Percentiles rank a stretch among this genome's conserved stretches.
These are phyloP conservation scores for Leptinotarsa rubiginosa DNA, from an alignment of 2,888 invertebrate species.

Conservation along the genomic window DNA sequence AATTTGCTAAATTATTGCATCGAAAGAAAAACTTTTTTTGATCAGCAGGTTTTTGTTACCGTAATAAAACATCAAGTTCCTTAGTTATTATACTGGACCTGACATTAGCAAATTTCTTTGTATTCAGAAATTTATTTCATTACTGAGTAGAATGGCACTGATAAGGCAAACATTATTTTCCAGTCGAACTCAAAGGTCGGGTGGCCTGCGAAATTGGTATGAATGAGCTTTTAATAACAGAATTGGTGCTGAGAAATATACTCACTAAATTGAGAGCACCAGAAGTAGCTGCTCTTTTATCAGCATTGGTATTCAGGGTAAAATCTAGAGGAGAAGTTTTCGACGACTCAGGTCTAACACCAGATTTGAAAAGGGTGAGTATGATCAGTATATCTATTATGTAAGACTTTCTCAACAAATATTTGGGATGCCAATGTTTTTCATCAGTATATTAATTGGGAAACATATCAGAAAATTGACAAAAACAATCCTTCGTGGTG, in stretches of 20 bases:
- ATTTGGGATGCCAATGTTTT: too few relatives aligned
- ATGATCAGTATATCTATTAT: not conserved
- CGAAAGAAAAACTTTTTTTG: too few relatives aligned
- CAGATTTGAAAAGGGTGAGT: conserved; percentile 70
- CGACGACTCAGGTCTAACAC: conserved; percentile 64
- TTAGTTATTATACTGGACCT: too few relatives aligned
- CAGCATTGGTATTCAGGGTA: conserved; percentile 92
- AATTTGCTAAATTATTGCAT: too few relatives aligned
- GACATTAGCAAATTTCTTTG: not conserved
- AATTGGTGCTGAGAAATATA: conserved; percentile 90
- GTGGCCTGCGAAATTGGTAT: conserved; percentile 90
- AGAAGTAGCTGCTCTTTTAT: conserved; percentile 94
- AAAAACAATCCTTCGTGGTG: too few relatives aligned
- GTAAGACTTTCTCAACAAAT: too few relatives aligned
- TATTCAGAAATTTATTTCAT: not conserved
- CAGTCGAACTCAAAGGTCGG: conserved; percentile 83
- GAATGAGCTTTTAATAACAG: conserved; percentile 93
- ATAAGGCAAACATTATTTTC: conserved; percentile 45
- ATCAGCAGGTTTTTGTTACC: too few relatives aligned
- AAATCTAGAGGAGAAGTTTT: conserved; percentile 70
- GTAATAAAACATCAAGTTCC: too few relatives aligned
- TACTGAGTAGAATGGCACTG: not conserved
- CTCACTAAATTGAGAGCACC: conserved; percentile 87
- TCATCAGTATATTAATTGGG: too few relatives aligned
- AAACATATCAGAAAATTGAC: too few relatives aligned